phyloP scores from a whole-genome alignment of 2,797 vertebrate genomes.

The Distichodus sexfasciatus region DNA sequence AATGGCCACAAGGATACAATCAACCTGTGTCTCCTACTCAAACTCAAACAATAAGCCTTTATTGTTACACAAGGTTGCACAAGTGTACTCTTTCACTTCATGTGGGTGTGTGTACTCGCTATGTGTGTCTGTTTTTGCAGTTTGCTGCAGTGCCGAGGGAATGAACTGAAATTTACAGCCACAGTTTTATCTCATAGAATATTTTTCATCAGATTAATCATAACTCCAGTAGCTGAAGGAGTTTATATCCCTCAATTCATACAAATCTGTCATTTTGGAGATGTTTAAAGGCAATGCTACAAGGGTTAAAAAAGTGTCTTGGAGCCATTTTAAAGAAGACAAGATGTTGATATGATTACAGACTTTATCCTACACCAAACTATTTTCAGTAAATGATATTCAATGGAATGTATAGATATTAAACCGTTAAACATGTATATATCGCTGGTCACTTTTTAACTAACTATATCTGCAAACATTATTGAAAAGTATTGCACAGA shows the following conservation, averaged over 20 bases:
- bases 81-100: constrained; percentile 50
- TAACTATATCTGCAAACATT: too few relatives aligned
- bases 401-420: too few relatives aligned
- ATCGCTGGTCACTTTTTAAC: too few relatives aligned
- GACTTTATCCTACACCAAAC: too few relatives aligned
- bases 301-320: constrained; percentile 10
- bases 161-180: constrained; percentile 46
- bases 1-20: constrained; percentile 47
- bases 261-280: constrained; percentile 19
- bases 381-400: too few relatives aligned
- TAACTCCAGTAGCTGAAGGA: constrained; percentile 16
- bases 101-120: constrained; percentile 50
- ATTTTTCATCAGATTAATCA: constrained; percentile 52
- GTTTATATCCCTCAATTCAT: constrained; percentile 34
- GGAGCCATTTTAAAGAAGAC: not conserved
- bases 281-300: constrained; percentile 23
- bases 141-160: constrained; percentile 49
- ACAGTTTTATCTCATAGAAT: constrained; percentile 46
- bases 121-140: constrained; percentile 58
- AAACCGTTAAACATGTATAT: too few relatives aligned
- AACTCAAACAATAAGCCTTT: constrained; percentile 59
- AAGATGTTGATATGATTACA: too few relatives aligned
- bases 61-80: constrained; percentile 52
- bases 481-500: too few relatives aligned
- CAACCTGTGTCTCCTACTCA: constrained; percentile 54